phyloP scores from a whole-genome alignment of 2,113 vertebrate species.

The Brienomyrus longianalis region DNA sequence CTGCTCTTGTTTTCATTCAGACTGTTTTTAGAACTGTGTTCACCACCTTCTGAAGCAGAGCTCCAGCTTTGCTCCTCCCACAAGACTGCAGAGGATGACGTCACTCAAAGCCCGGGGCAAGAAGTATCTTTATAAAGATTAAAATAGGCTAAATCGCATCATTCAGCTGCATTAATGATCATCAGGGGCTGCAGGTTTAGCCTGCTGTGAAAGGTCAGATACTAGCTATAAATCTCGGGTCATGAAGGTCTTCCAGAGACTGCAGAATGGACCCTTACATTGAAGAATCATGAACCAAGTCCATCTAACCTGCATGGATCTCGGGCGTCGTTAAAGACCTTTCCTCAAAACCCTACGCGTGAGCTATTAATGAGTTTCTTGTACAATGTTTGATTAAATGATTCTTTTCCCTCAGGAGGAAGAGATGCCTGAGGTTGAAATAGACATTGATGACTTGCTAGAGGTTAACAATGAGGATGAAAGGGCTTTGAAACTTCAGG shows the following conservation, averaged over 20 bases:
- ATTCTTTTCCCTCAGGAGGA: slow-evolving; percentile 71
- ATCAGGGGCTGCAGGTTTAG: background rate
- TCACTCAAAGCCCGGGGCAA: background rate
- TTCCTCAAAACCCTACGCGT: background rate
- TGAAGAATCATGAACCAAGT: background rate
- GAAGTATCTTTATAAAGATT: background rate
- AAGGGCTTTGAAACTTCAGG: slow-evolving; percentile 85
- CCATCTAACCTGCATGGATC: background rate
- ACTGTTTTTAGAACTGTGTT: background rate
- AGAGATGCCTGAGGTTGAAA: slow-evolving; percentile 98
- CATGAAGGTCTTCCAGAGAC: background rate
- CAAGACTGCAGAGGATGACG: background rate
- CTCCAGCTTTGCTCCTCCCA: background rate
- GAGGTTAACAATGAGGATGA: slow-evolving; percentile 90
- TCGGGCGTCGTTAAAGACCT: background rate
- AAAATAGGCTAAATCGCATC: background rate
- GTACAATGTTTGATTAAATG: background rate
- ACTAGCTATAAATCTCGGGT: background rate
- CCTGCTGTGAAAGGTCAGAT: background rate
- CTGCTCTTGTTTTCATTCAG: slow-evolving; percentile 1
- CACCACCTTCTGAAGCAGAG: background rate
- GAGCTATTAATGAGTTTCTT: background rate
- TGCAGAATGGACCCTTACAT: background rate
- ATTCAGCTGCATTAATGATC: background rate
- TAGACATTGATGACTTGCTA: slow-evolving; percentile 92